Evolutionary conservation across 2,888 invertebrate species (phyloP).

Genomic region (Adela reaumurella): DNA sequence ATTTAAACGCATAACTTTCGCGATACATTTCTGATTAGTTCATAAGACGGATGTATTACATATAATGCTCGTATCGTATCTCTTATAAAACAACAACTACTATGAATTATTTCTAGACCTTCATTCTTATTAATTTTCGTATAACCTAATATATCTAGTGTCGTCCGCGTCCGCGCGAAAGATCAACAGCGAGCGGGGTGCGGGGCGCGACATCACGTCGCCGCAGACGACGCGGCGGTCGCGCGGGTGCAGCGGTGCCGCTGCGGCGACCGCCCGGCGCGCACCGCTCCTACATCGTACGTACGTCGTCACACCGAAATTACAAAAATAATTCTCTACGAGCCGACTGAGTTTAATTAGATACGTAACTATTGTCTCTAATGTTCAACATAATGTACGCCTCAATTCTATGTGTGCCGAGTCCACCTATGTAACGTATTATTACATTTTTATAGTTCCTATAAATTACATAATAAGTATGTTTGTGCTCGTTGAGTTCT

Average conservation of each 20-base stretch:
- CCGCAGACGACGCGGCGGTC: constrained; percentile 19
- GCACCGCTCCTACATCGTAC: too few relatives aligned
- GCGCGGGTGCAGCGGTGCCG: constrained; percentile 12
- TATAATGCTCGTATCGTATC: constrained; percentile 42
- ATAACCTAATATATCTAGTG: constrained; percentile 20
- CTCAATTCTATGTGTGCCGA: constrained; percentile 11
- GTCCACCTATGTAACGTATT: background rate
- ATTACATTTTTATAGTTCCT: background rate
- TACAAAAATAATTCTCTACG: constrained; percentile 40
- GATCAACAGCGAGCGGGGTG: constrained; percentile 5
- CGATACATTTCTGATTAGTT: constrained; percentile 35
- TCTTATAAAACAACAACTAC: constrained; percentile 55
- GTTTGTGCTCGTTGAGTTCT: background rate
- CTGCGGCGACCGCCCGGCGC: constrained; percentile 8
- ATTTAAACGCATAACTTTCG: constrained; percentile 44
- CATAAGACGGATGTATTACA: constrained; percentile 54
- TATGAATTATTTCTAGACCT: constrained; percentile 38
- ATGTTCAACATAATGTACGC: constrained; percentile 22
- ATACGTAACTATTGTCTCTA: constrained; percentile 22
- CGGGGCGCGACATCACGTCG: constrained; percentile 14
- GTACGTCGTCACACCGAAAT: constrained; percentile 16
- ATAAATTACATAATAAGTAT: background rate
- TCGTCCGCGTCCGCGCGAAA: background rate
- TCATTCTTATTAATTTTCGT: constrained; percentile 25
- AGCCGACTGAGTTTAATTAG: constrained; percentile 25